phyloP scores from a whole-genome alignment of 1,140 invertebrate genomes.

The Pectinophora gossypiella region DNA sequence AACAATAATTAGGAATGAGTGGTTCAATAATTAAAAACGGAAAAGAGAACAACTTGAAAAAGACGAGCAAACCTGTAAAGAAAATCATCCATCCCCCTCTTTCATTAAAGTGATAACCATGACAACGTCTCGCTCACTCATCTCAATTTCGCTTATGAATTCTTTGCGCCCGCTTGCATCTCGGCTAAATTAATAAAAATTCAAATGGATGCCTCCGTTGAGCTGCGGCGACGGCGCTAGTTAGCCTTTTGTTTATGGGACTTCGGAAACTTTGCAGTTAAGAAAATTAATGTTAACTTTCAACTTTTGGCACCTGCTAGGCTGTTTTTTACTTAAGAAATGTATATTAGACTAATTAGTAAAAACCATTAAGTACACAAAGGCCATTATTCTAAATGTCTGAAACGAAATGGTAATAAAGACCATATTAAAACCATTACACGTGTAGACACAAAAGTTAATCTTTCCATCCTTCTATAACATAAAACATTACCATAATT shows the following conservation, averaged over 20 bases:
- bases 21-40: constrained; percentile 78
- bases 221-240: constrained; percentile 12
- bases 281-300: no score
- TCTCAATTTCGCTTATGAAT: constrained; percentile 57
- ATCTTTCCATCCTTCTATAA: neutral
- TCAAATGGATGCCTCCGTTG: constrained; percentile 37
- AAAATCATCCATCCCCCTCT: constrained; percentile 39
- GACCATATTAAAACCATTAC: no score
- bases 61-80: constrained; percentile 45
- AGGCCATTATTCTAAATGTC: no score
- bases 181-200: constrained; percentile 63
- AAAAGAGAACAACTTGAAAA: constrained; percentile 69
- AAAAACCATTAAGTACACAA: no score
- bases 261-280: no score
- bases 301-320: no score
- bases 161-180: constrained; percentile 28
- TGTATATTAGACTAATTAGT: no score
- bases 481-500: neutral
- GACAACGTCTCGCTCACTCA: constrained; percentile 26
- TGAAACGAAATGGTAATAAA: no score
- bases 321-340: no score
- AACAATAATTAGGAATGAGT: constrained; percentile 78
- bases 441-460: neutral
- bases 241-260: constrained; percentile 4
- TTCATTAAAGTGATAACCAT: constrained; percentile 7